Evolutionary conservation across 2,888 invertebrate genomes (phyloP), one percentile per base, ranked within the genome.

Genomic region (Nomada fabriciana): DNA sequence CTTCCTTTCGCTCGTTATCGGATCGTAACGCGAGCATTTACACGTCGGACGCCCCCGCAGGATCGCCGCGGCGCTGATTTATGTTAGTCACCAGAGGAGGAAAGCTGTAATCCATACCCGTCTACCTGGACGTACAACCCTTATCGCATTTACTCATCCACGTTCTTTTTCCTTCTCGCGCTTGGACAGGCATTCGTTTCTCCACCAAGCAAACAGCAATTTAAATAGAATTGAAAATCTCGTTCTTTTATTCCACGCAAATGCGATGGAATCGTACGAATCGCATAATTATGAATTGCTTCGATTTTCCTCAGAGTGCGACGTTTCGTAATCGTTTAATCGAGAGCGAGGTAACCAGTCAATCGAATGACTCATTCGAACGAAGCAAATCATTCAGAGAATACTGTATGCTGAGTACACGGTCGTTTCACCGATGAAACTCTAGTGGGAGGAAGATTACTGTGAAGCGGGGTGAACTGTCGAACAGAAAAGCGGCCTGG

Each of bases 11-110:
- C 88, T 89, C 90, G 90, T 91, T 92, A 92, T 92, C 92, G 91
- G 92, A 91, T 92, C 91, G 92, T 91, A 92, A 91, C 91, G 91
- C 91, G 91, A 92, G 91, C 91, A 92, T 92, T 92, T 92, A 92
- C 92, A 92, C 92, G 92, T 91, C 88, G 86, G 80, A 89, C 91
- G 91, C 91, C 91, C 91, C 91, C 91, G 91, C 91, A 91, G 87
- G 81, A 88, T 89, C 85, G 86, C 80, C 82, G 72, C 36, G 50
- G 87, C 82, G 88, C 89, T 91, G 91, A 92, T 91, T 92, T 92
- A 92, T 91, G 89, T 89, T 89, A 86, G 85, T 86, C 87, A 86
- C 87, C 87, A 72, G 86, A 83, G 83, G 55, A 86, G 88, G 86
- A 86, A 89, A 84, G 82, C 87, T 91, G 92, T 89, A 90, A 90